Conservation (phyloP, 2,113 vertebrate genomes). For the Macquaria ambigua region DNA sequence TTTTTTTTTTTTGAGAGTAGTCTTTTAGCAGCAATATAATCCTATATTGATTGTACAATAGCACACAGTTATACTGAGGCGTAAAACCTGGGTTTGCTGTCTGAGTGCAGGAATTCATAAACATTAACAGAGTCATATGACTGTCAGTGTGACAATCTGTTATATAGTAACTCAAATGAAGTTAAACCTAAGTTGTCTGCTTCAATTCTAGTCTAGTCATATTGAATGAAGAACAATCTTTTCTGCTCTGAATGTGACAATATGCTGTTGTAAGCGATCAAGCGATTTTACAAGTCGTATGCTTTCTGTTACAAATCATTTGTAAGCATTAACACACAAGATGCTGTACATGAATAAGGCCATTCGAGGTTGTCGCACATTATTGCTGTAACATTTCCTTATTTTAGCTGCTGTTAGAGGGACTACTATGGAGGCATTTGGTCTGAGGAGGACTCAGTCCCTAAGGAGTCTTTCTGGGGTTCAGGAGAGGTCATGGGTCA, state of each 20-base stretch:
- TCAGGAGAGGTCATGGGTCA: conserved; percentile 69
- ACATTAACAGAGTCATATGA: conserved; percentile 86
- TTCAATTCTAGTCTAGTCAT: not conserved
- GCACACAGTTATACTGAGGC: not conserved
- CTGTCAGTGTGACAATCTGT: conserved; percentile 49
- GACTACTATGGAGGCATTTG: conserved; percentile 74
- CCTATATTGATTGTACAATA: not conserved
- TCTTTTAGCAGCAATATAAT: not conserved
- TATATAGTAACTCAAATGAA: conserved; percentile 45
- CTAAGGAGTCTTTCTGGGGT: conserved; percentile 74
- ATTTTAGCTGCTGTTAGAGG: conserved; percentile 45
- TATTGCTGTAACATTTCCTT: not conserved
- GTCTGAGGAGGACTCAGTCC: conserved; percentile 80
- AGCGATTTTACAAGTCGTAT: not conserved
- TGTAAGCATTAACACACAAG: not conserved
- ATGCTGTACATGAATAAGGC: not conserved
- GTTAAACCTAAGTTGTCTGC: conserved; percentile 19
- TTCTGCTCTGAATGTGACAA: too few relatives aligned
- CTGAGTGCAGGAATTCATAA: conserved; percentile 43
- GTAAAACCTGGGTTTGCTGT: conserved; percentile 3
- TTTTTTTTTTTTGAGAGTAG: not conserved
- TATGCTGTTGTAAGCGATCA: not conserved
- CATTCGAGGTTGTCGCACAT: not conserved
- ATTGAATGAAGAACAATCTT: too few relatives aligned
- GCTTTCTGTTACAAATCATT: not conserved